These are phyloP conservation scores for Arbacia lixula DNA, from an alignment of 53 echinoderm and acorn worm genomes.

Conservation along the genomic window DNA sequence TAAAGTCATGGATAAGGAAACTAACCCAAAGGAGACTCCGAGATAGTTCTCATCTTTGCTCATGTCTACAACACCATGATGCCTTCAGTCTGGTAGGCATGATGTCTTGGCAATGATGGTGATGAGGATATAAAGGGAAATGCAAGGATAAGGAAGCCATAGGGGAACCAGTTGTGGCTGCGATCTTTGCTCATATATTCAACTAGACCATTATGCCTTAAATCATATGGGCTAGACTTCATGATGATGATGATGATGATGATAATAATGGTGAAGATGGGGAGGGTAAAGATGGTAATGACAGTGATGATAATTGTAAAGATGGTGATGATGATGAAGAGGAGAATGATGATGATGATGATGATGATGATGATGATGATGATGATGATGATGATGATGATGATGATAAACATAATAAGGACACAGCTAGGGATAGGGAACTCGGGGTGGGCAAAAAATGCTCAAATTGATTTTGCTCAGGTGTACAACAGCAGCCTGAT, in stretches of 20 bases:
- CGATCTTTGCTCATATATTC: constrained; percentile 97
- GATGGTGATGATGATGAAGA: neutral
- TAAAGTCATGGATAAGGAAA: constrained; percentile 77
- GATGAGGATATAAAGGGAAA: constrained; percentile 73
- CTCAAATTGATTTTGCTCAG: no score
- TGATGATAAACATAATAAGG: no score
- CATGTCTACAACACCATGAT: constrained; percentile 99
- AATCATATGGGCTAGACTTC: no score
- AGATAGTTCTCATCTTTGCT: constrained; percentile 98
- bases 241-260: neutral
- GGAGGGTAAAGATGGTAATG: neutral
- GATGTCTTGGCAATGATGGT: no score
- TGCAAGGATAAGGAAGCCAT: constrained; percentile 82
- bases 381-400: neutral
- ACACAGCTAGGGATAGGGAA: no score
- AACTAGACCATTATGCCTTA: constrained; percentile 99
- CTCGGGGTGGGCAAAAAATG: no score
- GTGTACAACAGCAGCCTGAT: no score
- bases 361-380: neutral
- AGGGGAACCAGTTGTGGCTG: constrained; percentile 98
- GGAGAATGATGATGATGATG: neutral
- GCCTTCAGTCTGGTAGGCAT: constrained; percentile 94
- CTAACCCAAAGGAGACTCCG: constrained; percentile 96
- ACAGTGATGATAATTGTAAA: neutral
- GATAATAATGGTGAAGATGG: neutral